Evolutionary conservation across 2,888 invertebrate genomes (phyloP), one percentile per base, ranked within the genome.

Genomic region (Cryptocheilus praepositus): DNA sequence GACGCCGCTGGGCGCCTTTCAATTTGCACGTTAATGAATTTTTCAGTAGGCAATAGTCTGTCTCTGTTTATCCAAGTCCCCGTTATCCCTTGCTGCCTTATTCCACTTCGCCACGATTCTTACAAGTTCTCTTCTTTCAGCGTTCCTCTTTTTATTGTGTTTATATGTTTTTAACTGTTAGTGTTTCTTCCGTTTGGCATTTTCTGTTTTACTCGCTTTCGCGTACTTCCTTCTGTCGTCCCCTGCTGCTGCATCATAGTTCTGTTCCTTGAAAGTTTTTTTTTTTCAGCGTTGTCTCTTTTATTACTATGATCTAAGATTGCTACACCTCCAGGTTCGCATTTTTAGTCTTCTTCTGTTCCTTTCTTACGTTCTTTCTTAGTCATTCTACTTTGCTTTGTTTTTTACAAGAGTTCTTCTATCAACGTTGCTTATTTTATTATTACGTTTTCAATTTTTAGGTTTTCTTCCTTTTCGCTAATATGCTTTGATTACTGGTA

Each of bases 1-100:
- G 49, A 49, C 49, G 49, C 25, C 46, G 19, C 57, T 11, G 43
- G 57, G n/a, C 65, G 75, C 75, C 77, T 80, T 77, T 83, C 80
- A 79, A 83, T 84, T 84, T 83, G 80, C 82, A 79, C 80, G 73
- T 82, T 80, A 81, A 84, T 83, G 82, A 83, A 79, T 75, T 77
- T 81, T 80, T 80, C 69, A 64, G 64, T 8, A 61, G 52, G 67
- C 64, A 55, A 43, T 56, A 19, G 45, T 56, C 28, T 15, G 16
- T 3, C 44, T 15, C 44, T 44, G 3, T 49, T 56, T 28, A 52
- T 52, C 56, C 45, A 15, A 16, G 36, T 22, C 15, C 11, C 18
- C 19, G 15, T 49, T 49, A 18, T 49, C 49, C 18, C 49, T 1
- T 16, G 18, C 49, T 49, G 3, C 49, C 49, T 49, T 5, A 7